phyloP scores from a whole-genome alignment of 2,797 vertebrate species.

The Leptatherina wallacei region DNA sequence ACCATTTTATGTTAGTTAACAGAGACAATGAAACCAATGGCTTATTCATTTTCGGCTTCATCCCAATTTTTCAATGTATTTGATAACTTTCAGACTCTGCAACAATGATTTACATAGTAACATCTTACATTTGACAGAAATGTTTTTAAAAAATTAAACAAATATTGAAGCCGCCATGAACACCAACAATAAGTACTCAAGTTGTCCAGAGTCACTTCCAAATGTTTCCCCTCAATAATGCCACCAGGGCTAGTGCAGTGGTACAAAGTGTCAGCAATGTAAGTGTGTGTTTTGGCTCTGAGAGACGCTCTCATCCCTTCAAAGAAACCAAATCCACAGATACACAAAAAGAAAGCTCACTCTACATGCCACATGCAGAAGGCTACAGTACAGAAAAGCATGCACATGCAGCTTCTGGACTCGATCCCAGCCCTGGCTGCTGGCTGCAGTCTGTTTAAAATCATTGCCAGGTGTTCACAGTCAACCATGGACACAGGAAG shows the following conservation, averaged over 20 bases:
- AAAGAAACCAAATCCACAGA: constrained; percentile 46
- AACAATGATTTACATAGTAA: background rate
- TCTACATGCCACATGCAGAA: constrained; percentile 44
- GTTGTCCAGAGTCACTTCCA: background rate
- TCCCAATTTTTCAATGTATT: too few species aligned
- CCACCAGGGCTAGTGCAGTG: background rate
- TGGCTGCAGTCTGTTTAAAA: constrained; percentile 78
- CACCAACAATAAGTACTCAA: background rate
- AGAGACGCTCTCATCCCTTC: constrained; percentile 33
- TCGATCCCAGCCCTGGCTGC: constrained; percentile 60
- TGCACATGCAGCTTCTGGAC: constrained; percentile 52
- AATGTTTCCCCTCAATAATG: background rate
- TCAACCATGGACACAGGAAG: constrained; percentile 63
- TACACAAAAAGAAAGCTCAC: constrained; percentile 35
- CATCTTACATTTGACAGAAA: background rate
- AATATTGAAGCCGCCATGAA: background rate
- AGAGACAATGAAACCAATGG: background rate
- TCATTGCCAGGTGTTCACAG: constrained; percentile 85
- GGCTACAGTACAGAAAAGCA: constrained; percentile 25
- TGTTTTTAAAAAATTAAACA: background rate
- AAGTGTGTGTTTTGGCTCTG: constrained; percentile 2
- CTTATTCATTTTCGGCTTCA: too few species aligned
- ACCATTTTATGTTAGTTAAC: background rate
- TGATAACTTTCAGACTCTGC: background rate
- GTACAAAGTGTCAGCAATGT: background rate